These are phyloP conservation scores for Tigriopus californicus DNA, from an alignment of 2,888 invertebrate genomes.

Conservation along the genomic window DNA sequence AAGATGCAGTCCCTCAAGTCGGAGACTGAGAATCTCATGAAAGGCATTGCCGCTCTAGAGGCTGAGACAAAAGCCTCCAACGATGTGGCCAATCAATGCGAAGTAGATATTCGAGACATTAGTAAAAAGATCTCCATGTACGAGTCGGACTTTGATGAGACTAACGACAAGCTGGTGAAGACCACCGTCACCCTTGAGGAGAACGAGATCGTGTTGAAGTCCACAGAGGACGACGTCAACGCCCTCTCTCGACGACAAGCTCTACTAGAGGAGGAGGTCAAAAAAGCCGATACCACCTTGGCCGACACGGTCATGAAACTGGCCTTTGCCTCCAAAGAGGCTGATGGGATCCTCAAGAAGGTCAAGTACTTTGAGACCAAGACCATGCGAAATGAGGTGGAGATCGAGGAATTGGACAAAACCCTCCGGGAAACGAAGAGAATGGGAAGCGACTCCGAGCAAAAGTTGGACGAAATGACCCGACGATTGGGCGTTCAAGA, in stretches of 20 bases:
- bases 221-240: conserved; percentile 10
- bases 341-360: conserved; percentile 13
- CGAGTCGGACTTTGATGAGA: conserved; percentile 3
- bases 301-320: conserved; percentile 14
- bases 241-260: conserved; percentile 2
- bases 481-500: conserved; percentile 11
- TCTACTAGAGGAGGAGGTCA: conserved; percentile 14
- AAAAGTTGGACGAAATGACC: conserved; percentile 13
- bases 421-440: conserved; percentile 8
- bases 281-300: conserved; percentile 8
- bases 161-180: conserved; percentile 2
- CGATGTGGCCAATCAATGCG: conserved; percentile 4
- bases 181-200: conserved; percentile 2
- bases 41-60: background rate
- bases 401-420: conserved; percentile 14
- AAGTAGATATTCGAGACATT: conserved; percentile 3
- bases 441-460: conserved; percentile 14
- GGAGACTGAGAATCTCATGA: conserved; percentile 12
- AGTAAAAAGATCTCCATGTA: background rate
- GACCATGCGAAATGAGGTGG: conserved; percentile 14
- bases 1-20: conserved; percentile 15
- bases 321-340: conserved; percentile 13
- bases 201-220: conserved; percentile 11
- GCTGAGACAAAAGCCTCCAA: background rate
- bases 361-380: conserved; percentile 13